Percentiles rank a stretch among this genome's conserved stretches.
Conservation (phyloP, 2,113 vertebrate genomes). For the Microcebus tavaratra region DNA sequence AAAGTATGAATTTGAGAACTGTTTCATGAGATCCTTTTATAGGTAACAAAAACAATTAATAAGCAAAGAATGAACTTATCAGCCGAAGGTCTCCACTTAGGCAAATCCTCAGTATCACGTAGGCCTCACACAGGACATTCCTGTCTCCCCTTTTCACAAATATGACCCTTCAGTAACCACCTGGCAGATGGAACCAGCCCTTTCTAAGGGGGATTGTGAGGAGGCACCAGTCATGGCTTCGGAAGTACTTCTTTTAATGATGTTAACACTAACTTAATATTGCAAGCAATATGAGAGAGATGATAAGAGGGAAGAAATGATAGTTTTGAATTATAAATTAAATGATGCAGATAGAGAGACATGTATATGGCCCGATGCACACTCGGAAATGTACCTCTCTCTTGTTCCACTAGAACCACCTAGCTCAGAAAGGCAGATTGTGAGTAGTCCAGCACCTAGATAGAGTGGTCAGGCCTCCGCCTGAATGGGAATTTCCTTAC, state of each 20-base stretch:
- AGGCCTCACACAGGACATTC: not conserved
- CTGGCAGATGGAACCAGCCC: not conserved
- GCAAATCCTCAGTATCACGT: not conserved
- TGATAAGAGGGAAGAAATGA: rapidly evolving
- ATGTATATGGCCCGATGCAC: not conserved
- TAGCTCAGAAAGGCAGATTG: not conserved
- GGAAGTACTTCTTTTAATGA: not conserved
- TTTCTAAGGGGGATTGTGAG: not conserved
- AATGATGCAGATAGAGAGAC: conserved; percentile 30
- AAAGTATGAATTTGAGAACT: not conserved
- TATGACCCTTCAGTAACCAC: rapidly evolving
- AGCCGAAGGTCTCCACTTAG: not conserved
- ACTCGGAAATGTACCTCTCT: conserved; percentile 48
- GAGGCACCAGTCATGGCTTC: not conserved
- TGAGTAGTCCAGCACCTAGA: conserved; percentile 60
- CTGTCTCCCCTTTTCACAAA: not conserved
- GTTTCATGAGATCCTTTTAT: not conserved
- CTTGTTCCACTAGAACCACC: conserved; percentile 48
- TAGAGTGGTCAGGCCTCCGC: conserved; percentile 48
- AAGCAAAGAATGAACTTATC: not conserved
- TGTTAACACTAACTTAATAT: not conserved
- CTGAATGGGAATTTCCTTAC: conserved; percentile 82
- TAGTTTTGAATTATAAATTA: conserved; percentile 49
- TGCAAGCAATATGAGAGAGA: not conserved
- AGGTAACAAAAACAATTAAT: not conserved